Evolutionary conservation across 2,113 vertebrate species (phyloP), one percentile per base, ranked within the genome.

Genomic region (Lampris megalopsis): DNA sequence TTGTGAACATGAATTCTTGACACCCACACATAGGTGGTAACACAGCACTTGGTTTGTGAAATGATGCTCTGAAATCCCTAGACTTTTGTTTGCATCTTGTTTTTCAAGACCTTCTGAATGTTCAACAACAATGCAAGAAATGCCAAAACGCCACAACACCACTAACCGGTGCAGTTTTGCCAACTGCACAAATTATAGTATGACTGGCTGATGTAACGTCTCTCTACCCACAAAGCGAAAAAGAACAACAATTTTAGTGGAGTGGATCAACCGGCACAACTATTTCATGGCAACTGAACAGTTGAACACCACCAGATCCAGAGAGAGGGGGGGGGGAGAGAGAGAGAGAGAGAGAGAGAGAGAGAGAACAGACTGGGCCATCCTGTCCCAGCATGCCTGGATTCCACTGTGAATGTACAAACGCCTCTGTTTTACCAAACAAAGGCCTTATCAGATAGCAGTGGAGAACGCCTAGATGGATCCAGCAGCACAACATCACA

Each of bases 381-480:
- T 83, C 89, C 41, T 91, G 88, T 74, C 70, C 69, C 63, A 77
- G 79, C 89, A 83, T 74, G 88, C 73, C 83, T 82, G 80, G 60
- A 90, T 86, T 89, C 86, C 82, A 85, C 58, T 24, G 64, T 58
- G 68, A 84, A 54, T 80, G 53, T 81, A 82, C 67, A 81, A 69
- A 53, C n/a, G 81, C 73, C 76, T 84, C 59, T 77, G 63, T 89
- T 81, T 74, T 77, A 50, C 69, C 72, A 75, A 75, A 89, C 81
- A 90, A 86, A 85, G 79, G 70, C 56, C 57, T 75, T 42, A 74
- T 86, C 79, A 73, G 77, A 82, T 9, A 63, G 68, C 8, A 61
- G 54, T 13, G 54, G 50, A 80, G 9, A 68, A 66, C 7, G 53
- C 43, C 57, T 10, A 42, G 63, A 70, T 72, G 63, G 50, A 70